Base-by-base conservation (phyloP, 2,113 vertebrate species). In the Tetrao urogallus region DNA sequence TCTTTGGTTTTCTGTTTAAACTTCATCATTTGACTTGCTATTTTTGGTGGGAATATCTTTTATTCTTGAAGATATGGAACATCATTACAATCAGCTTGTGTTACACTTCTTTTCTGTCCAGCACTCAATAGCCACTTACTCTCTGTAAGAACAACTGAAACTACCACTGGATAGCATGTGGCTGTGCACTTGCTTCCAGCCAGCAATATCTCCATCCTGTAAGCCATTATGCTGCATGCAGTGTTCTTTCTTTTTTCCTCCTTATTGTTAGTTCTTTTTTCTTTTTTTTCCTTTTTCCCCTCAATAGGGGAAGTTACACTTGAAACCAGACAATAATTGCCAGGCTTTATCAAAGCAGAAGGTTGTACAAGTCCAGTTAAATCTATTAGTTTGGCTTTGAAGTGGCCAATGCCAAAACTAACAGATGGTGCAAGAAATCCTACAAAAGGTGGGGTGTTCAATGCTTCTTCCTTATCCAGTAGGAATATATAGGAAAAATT, bases 111-210 rank as follows among this genome's bases (percentile, higher is more conserved):
- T 64, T 56, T 67, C 36, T 73, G 36, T 83, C 8, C 2, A 8
- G 36, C 36, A 54, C 13, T 5, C 5, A 38, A 70, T n/a, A 77
- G 25, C 27, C 45, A 32, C 60, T 69, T 47, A 22, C 13, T 36
- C 8, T n/a, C 17, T 38, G 56, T 38, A 28, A 71, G 30, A 78
- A 54, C 21, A 63, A 17, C 18, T 4, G 2, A 40, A 77, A 42
- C 47, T 78, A 63, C 20, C 30, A n/a, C 61, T 52, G 32, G n/a
- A 17, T 54, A 18, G 7, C 0, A 0, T 42, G 66, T 50, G 67
- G 57, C 34, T 5, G 0, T 32, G 45, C 70, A 22, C 52, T 69
- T 83, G 43, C 7, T 82, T 70, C 32, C 70, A 91, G 50, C 32
- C 65, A 67, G n/a, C 2, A 9, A 4, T 36, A 63, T 4, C 7